A percentile compares a stretch with the other conserved stretches of the same genome.
Conservation (phyloP, 2,888 invertebrate genomes). For the Torymus auratus region DNA sequence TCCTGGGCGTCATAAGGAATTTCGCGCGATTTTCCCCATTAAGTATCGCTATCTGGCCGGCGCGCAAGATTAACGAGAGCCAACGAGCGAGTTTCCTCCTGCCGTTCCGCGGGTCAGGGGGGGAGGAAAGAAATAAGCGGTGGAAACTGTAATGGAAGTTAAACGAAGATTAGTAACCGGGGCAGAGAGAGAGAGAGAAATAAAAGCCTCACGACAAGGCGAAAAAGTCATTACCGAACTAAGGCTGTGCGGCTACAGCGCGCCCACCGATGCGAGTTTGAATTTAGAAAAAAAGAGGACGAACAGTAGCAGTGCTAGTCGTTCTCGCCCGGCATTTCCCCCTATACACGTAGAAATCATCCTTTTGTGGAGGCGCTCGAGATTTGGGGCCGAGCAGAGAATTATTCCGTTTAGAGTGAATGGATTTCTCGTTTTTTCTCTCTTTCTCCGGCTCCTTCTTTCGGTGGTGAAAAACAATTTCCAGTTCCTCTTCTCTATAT, state of each 20-base stretch:
- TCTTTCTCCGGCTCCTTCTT: neutral
- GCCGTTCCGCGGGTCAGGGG: neutral
- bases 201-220: constrained; percentile 39
- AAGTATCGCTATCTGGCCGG: constrained; percentile 51
- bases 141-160: constrained; percentile 58
- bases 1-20: constrained; percentile 44
- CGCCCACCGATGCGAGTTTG: constrained; percentile 33
- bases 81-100: constrained; percentile 33
- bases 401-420: constrained; percentile 38
- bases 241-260: neutral
- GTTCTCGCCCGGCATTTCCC: neutral
- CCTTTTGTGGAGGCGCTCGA: neutral
- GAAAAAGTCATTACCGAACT: constrained; percentile 54
- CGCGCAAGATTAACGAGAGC: constrained; percentile 53
- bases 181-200: neutral
- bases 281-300: constrained; percentile 36
- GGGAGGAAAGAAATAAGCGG: constrained; percentile 51
- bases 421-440: constrained; percentile 14
- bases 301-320: neutral
- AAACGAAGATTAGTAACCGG: constrained; percentile 58
- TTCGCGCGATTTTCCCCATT: constrained; percentile 52
- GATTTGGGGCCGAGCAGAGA: neutral
- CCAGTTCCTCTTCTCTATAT: neutral
- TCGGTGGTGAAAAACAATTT: neutral
- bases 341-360: constrained; percentile 7